Percentiles rank a stretch among this genome's conserved stretches.
These are phyloP conservation scores for Microchirus variegatus DNA, from an alignment of 2,797 vertebrate species.

Conservation along the genomic window DNA sequence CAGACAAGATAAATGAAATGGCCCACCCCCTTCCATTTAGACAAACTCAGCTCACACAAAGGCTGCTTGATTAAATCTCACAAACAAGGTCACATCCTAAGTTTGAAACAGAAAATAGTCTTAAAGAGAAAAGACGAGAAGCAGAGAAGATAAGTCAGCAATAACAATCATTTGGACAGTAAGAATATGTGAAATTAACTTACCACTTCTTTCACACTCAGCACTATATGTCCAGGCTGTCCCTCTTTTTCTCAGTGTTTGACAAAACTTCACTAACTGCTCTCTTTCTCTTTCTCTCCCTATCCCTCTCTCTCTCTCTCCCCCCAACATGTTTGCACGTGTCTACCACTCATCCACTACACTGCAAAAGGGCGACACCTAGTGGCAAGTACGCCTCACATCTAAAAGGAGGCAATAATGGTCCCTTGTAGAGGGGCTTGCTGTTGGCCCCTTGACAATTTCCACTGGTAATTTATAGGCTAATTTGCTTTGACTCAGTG, in stretches of 20 bases:
- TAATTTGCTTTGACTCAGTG: conserved; percentile 25
- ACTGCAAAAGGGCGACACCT: conserved; percentile 54
- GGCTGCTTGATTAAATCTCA: conserved; percentile 35
- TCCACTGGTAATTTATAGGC: conserved; percentile 34
- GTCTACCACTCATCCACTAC: neutral
- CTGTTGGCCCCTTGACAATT: conserved; percentile 11
- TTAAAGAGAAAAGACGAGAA: neutral
- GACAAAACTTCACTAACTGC: conserved; percentile 67
- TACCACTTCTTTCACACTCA: conserved; percentile 62
- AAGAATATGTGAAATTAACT: conserved; percentile 48
- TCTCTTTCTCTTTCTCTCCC: conserved; percentile 7
- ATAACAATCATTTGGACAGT: neutral
- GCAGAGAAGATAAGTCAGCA: neutral
- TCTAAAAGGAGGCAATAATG: neutral
- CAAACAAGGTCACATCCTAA: conserved; percentile 28
- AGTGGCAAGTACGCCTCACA: conserved; percentile 25
- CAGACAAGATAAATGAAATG: conserved; percentile 35
- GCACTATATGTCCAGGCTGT: conserved; percentile 26
- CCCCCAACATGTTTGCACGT: conserved; percentile 22
- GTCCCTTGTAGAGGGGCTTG: neutral
- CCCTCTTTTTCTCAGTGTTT: conserved; percentile 45
- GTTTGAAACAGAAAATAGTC: conserved; percentile 2
- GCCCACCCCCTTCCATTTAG: conserved; percentile 48
- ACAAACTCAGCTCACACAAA: conserved; percentile 18
- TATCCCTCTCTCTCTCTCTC: conserved; percentile 18